Conservation (phyloP, 2,113 vertebrate species). For the Chaetodon auriga region DNA sequence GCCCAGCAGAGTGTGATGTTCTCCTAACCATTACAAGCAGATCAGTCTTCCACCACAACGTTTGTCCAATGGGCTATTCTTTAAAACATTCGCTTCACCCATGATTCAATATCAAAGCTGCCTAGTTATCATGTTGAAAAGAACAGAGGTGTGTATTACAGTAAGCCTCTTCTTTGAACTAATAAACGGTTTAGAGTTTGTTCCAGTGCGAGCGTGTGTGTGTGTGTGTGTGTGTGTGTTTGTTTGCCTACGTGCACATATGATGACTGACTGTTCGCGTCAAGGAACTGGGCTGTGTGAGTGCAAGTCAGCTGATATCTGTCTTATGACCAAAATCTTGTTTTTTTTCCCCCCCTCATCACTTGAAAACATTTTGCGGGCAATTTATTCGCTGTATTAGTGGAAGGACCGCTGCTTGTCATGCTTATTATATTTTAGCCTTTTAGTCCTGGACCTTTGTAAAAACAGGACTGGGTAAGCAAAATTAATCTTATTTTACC, state of each 20-base stretch:
- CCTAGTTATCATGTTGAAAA: not conserved
- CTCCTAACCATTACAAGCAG: slow-evolving; percentile 36
- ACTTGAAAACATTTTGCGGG: slow-evolving; percentile 57
- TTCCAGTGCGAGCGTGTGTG: too few relatives aligned
- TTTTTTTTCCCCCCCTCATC: slow-evolving; percentile 44
- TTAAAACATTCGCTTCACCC: slow-evolving; percentile 16
- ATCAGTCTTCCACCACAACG: slow-evolving; percentile 23
- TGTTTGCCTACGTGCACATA: slow-evolving; percentile 21
- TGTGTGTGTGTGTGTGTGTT: slow-evolving; percentile 1
- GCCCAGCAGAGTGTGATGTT: slow-evolving; percentile 60
- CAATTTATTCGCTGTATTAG: slow-evolving; percentile 41
- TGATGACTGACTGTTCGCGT: slow-evolving; percentile 58
- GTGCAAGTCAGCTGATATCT: slow-evolving; percentile 79
- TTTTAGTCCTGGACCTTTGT: not conserved
- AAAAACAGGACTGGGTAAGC: slow-evolving; percentile 32
- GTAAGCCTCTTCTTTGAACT: slow-evolving; percentile 23
- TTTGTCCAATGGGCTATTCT: slow-evolving; percentile 32
- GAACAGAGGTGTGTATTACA: slow-evolving; percentile 17
- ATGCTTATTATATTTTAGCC: slow-evolving; percentile 28
- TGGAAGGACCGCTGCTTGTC: slow-evolving; percentile 27
- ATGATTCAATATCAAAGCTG: slow-evolving; percentile 32
- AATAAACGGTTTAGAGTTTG: slow-evolving; percentile 35
- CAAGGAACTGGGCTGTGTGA: slow-evolving; percentile 59
- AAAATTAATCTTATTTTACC: slow-evolving; percentile 2
- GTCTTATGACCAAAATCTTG: slow-evolving; percentile 80